A percentile compares a stretch with the other conserved stretches of the same genome.
phyloP scores from a whole-genome alignment of 2,797 vertebrate genomes.

The Gymnopithys bicolor region DNA sequence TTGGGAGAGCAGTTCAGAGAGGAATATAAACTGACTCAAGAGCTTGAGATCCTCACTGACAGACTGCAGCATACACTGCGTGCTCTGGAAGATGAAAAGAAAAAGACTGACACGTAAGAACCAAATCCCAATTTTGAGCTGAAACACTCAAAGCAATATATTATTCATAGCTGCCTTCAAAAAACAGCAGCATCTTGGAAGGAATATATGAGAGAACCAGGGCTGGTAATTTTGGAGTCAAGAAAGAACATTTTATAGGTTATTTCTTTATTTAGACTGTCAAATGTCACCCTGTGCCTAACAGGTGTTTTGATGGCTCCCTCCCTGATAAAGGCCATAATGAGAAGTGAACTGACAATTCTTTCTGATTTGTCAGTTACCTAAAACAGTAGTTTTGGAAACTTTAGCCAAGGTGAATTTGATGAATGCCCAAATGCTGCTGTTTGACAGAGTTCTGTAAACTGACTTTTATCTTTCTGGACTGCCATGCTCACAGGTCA shows the following conservation, averaged over 20 bases:
- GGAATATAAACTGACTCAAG: slow-evolving; percentile 97
- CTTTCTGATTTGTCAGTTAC: neutral
- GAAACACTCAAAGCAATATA: neutral
- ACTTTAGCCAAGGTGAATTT: neutral
- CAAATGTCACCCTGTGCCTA: neutral
- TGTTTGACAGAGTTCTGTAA: neutral
- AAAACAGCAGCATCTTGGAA: neutral
- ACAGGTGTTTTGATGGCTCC: neutral
- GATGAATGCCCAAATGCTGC: neutral
- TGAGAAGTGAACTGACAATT: neutral
- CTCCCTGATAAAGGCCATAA: neutral
- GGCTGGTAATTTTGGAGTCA: neutral
- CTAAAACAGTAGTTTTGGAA: neutral
- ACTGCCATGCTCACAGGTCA: neutral
- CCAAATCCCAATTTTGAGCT: neutral
- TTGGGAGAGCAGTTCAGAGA: slow-evolving; percentile 98
- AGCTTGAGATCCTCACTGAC: slow-evolving; percentile 96
- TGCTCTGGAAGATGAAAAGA: slow-evolving; percentile 97
- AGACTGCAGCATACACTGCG: slow-evolving; percentile 95
- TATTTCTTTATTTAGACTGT: slow-evolving; percentile 12
- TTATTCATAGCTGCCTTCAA: slow-evolving; percentile 41
- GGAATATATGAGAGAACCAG: neutral
- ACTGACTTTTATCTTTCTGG: neutral
- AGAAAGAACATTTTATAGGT: neutral
- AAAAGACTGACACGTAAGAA: slow-evolving; percentile 96